phyloP scores from a whole-genome alignment of 2,797 vertebrate genomes.

The Halcyon leucocephala region DNA sequence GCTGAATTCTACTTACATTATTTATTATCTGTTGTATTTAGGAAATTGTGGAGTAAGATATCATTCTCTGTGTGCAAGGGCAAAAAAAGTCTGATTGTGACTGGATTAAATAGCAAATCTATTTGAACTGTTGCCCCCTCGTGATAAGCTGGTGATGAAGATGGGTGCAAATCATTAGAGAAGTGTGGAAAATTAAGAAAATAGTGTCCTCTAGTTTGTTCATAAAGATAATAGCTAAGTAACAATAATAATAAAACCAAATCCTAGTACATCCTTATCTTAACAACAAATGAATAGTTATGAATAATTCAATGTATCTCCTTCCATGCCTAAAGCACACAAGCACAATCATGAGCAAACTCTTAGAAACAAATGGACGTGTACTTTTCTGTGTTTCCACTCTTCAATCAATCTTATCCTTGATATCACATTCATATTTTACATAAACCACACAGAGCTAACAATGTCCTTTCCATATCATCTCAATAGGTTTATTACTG shows the following conservation, averaged over 20 bases:
- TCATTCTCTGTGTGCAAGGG: not conserved
- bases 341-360: not conserved
- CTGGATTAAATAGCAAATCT: not conserved
- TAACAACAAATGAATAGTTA: not conserved
- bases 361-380: not conserved
- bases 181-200: not conserved
- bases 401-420: not conserved
- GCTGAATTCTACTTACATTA: not conserved
- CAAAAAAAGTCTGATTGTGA: not conserved
- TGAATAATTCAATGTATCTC: not conserved
- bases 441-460: not conserved
- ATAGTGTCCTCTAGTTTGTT: not conserved
- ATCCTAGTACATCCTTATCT: not conserved
- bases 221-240: not conserved
- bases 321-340: not conserved
- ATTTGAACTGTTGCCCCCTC: not conserved
- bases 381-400: not conserved
- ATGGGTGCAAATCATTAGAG: not conserved
- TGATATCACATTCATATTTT: not conserved
- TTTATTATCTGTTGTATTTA: not conserved
- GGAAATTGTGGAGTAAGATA: not conserved
- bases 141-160: not conserved
- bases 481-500: not conserved
- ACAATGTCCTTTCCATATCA: not conserved
- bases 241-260: not conserved